Conservation (phyloP, 2,113 vertebrate genomes). For the Heterocephalus glaber region DNA sequence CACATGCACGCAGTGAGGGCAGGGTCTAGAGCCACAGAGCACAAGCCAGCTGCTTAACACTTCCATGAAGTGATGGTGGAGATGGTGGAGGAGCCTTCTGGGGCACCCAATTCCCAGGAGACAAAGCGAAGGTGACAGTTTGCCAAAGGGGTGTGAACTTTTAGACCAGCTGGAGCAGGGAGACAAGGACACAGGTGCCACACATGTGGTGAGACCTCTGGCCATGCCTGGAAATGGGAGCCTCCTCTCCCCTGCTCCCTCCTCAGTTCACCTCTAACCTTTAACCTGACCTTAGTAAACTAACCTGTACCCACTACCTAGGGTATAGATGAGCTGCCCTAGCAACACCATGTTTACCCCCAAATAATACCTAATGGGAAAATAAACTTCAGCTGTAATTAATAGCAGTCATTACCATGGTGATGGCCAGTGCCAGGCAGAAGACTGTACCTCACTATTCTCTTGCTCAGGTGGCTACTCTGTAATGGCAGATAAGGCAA, state of each 20-base stretch:
- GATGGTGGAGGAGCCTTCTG: neutral
- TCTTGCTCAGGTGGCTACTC: neutral
- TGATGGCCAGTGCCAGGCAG: neutral
- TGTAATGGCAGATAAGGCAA: neutral
- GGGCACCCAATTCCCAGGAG: neutral
- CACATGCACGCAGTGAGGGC: rapidly evolving
- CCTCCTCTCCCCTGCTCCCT: neutral
- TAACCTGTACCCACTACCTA: neutral
- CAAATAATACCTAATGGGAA: neutral
- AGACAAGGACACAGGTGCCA: neutral
- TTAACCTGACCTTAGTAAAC: neutral
- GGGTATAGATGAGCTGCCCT: neutral
- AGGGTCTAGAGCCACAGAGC: neutral
- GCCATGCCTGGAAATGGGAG: neutral
- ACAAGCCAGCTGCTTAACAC: neutral
- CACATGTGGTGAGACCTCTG: rapidly evolving
- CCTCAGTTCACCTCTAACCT: neutral
- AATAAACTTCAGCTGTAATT: neutral
- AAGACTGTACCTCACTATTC: neutral
- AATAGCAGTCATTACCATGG: neutral
- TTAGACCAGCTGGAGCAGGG: neutral
- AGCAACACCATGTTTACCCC: neutral
- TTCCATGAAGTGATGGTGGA: neutral
- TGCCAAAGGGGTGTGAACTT: neutral
- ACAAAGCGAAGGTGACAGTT: neutral